Evolutionary conservation across 2,888 invertebrate species (phyloP).

Genomic region (Troilus luridus): DNA sequence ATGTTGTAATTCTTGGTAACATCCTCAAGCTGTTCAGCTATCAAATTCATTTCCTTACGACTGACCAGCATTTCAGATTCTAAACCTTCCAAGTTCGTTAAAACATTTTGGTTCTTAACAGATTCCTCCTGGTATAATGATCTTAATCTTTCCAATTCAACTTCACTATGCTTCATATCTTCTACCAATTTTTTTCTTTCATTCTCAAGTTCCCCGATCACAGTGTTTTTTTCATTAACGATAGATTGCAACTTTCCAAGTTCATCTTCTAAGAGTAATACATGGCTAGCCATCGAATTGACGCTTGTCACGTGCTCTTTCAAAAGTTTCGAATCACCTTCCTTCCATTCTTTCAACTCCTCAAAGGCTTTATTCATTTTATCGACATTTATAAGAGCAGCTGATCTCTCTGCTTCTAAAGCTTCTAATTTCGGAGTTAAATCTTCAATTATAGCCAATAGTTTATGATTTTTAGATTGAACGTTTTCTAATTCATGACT

Average conservation of each 20-base stretch:
- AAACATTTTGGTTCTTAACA: constrained; percentile 68
- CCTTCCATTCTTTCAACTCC: constrained; percentile 65
- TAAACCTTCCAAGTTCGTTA: constrained; percentile 68
- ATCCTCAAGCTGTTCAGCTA: constrained; percentile 61
- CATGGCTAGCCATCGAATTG: constrained; percentile 54
- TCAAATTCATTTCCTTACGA: constrained; percentile 69
- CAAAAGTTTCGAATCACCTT: constrained; percentile 66
- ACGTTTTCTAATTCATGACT: constrained; percentile 17
- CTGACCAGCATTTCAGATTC: constrained; percentile 66
- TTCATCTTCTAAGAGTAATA: constrained; percentile 53
- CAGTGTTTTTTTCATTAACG: constrained; percentile 56
- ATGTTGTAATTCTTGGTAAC: constrained; percentile 61
- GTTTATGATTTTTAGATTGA: constrained; percentile 43
- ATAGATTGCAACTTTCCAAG: constrained; percentile 59
- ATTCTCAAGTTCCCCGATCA: constrained; percentile 59
- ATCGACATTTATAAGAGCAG: constrained; percentile 69
- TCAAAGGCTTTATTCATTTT: constrained; percentile 71
- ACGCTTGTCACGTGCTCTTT: constrained; percentile 62
- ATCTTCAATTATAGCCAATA: constrained; percentile 30
- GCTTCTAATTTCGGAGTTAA: constrained; percentile 49
- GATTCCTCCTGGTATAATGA: constrained; percentile 64
- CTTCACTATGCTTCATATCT: constrained; percentile 59
- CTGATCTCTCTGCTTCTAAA: constrained; percentile 52
- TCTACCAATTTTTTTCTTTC: constrained; percentile 64
- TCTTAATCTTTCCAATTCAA: constrained; percentile 63